Evolutionary conservation across 1,140 invertebrate genomes (phyloP), one percentile per base, ranked within the genome.

Genomic region (Venustaconcha ellipsiformis): DNA sequence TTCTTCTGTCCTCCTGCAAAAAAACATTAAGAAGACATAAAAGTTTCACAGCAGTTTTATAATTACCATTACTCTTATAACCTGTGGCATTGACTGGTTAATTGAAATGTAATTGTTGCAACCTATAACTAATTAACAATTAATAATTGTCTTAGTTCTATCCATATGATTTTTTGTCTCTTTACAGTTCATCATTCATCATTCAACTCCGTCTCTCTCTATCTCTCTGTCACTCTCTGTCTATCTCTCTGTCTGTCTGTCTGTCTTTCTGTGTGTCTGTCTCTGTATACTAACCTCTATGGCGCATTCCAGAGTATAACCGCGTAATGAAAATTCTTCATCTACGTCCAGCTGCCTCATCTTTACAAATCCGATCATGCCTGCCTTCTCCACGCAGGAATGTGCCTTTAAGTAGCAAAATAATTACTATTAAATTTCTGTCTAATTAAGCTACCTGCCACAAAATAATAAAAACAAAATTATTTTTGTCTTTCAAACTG

Each of bases 311-410:
- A 99, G 90, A 17, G 95, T 97, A 66, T 94, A 92, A 14, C 97
- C 98, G 74, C 97, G 92, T 15, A 99, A 92, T 18, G 95, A 94
- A 84, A 95, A 97, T 77, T 97, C 94, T 72, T 97, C 95, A 89
- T 99, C 98, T 0, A 98, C 96, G 86, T 99, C 97, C 55, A 99
- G 91, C 85, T 99, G 99, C 75, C 98, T 92, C 73, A 99, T 91
- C 88, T 99, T 99, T 0, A 99, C 97, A 86, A 99, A 98, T 80
- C 94, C 95, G 81, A 99, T 99, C 97, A 99, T 99, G 0, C 97
- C 98, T 17, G 97, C 97, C 89, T 99, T 99, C 91, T 99, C 98
- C 14, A 99, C 97, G 88, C 96, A 99, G n/a, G 97, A 99, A 90
- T 99, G 99, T 37, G 98, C 96, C 92, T 99, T 60, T 93, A 69